Evolutionary conservation across 2,888 invertebrate genomes (phyloP).

Genomic region (Drosophila maculinotata): DNA sequence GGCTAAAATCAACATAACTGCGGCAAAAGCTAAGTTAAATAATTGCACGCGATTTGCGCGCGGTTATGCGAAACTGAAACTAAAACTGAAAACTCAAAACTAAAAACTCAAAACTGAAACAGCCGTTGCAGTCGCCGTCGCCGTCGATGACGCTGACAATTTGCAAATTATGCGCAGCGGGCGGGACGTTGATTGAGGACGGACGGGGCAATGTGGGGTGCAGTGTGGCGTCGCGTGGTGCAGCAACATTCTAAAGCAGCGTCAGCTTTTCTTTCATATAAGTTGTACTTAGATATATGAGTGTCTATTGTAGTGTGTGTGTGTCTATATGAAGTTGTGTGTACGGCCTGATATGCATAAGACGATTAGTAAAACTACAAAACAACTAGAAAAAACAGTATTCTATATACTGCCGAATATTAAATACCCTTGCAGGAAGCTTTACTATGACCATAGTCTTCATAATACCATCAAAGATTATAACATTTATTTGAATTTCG

Average conservation of each 20-base stretch:
- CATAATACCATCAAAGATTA: too few relatives aligned
- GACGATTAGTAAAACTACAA: slow-evolving; percentile 45
- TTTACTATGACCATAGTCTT: too few relatives aligned
- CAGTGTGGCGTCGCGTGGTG: slow-evolving; percentile 49
- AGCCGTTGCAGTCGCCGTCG: slow-evolving; percentile 32
- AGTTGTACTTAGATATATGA: slow-evolving; percentile 7
- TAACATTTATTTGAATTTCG: neutral
- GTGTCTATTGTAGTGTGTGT: slow-evolving; percentile 13
- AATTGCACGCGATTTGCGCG: slow-evolving; percentile 80
- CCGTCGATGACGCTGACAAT: slow-evolving; percentile 63
- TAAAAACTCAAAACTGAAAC: slow-evolving; percentile 17
- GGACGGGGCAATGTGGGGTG: neutral
- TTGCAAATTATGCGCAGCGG: slow-evolving; percentile 75
- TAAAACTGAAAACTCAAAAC: slow-evolving; percentile 18
- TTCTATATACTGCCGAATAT: neutral
- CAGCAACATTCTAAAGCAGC: slow-evolving; percentile 76
- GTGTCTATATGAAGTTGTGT: slow-evolving; percentile 8
- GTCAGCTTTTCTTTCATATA: slow-evolving; percentile 58
- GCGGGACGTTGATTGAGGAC: slow-evolving; percentile 55
- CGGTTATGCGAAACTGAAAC: slow-evolving; percentile 59
- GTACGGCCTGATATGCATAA: slow-evolving; percentile 42
- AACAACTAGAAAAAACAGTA: neutral
- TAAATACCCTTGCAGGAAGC: neutral
- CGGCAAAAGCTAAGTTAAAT: slow-evolving; percentile 66
- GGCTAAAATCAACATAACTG: slow-evolving; percentile 51